Evolutionary conservation across 2,113 vertebrate species (phyloP).

Genomic region (Orthonyx spaldingii): DNA sequence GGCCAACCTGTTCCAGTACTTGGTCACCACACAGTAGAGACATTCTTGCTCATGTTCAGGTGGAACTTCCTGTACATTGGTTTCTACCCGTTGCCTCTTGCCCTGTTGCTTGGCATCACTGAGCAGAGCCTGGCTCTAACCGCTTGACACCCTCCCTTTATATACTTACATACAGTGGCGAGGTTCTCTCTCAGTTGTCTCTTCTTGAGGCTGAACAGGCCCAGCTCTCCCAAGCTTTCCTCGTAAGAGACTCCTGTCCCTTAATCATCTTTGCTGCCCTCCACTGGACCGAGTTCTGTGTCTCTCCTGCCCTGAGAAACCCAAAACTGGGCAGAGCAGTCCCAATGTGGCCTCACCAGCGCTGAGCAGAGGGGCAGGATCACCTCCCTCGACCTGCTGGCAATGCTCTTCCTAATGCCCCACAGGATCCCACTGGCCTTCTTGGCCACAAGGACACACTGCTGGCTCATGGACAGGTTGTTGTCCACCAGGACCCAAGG

Average conservation of each 20-base stretch:
- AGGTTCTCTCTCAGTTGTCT: background rate
- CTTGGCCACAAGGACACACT: background rate
- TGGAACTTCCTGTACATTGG: background rate
- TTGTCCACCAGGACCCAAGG: background rate
- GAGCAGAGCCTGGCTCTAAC: accelerated
- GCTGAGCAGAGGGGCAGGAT: background rate
- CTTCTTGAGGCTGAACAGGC: background rate
- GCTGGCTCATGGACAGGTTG: background rate
- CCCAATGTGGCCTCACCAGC: background rate
- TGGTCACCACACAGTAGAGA: background rate
- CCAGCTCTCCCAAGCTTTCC: background rate
- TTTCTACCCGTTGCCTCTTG: background rate
- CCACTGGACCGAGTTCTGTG: accelerated
- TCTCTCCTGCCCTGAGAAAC: background rate
- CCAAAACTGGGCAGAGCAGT: background rate
- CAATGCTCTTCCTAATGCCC: background rate
- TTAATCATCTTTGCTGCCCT: background rate
- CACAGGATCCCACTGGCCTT: accelerated
- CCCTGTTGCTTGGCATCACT: accelerated
- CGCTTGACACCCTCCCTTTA: background rate
- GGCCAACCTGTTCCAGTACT: background rate
- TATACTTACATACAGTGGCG: accelerated
- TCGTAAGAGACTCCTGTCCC: background rate
- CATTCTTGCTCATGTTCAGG: background rate
- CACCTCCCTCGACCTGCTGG: background rate